These are phyloP conservation scores for Drosophila gaucha DNA, from an alignment of 2,888 invertebrate species.

Conservation along the genomic window DNA sequence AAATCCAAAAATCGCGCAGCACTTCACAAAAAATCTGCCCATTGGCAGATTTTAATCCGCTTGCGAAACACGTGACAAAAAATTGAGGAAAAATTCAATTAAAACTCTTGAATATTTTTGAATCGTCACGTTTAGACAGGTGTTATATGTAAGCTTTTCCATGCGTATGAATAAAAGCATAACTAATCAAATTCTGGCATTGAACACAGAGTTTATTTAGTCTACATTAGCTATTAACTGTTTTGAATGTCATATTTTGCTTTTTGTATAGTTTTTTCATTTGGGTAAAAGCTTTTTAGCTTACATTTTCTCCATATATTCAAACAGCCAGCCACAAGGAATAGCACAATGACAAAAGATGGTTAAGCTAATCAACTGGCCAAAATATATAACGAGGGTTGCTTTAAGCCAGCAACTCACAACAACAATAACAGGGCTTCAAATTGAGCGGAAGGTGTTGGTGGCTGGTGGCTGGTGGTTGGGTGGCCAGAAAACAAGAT, in stretches of 20 bases:
- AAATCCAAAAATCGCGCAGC: slow-evolving; percentile 32
- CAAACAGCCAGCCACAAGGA: slow-evolving; percentile 29
- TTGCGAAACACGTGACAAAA: slow-evolving; percentile 18
- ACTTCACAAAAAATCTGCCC: slow-evolving; percentile 22
- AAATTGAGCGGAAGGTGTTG: slow-evolving; percentile 40
- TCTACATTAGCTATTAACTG: too few relatives aligned
- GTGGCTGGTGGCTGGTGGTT: slow-evolving; percentile 11
- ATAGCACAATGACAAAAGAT: slow-evolving; percentile 29
- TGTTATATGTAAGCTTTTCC: background rate
- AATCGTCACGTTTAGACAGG: slow-evolving; percentile 4
- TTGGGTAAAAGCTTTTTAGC: background rate
- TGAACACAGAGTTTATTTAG: too few relatives aligned
- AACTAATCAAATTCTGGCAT: background rate
- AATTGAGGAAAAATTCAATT: slow-evolving; percentile 17
- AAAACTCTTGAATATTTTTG: slow-evolving; percentile 5
- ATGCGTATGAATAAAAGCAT: background rate
- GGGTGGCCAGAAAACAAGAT: slow-evolving; percentile 71
- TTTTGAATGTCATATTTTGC: too few relatives aligned
- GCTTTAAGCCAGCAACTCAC: slow-evolving; percentile 29
- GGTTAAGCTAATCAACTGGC: slow-evolving; percentile 75
- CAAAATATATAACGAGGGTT: slow-evolving; percentile 67
- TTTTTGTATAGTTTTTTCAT: background rate
- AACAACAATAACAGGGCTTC: slow-evolving; percentile 17
- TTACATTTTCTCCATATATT: slow-evolving; percentile 22
- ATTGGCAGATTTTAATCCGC: slow-evolving; percentile 45